phyloP scores from a whole-genome alignment of 2,797 vertebrate genomes.

The Neostethus bicornis region DNA sequence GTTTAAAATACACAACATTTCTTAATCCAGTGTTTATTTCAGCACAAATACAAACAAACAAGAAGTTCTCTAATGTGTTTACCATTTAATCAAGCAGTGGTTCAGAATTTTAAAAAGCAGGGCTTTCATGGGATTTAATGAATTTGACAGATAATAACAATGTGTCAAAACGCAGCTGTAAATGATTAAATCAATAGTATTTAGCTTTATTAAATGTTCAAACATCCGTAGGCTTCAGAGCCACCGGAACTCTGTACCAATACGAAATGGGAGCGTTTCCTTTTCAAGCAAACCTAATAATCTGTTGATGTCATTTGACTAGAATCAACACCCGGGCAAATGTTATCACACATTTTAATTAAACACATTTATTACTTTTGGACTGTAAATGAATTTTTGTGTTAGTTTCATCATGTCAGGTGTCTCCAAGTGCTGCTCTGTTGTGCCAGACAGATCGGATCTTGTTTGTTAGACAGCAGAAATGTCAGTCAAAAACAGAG shows the following conservation, averaged over 20 bases:
- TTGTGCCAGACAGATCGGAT: slow-evolving; percentile 55
- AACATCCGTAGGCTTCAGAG: background rate
- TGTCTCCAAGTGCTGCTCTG: slow-evolving; percentile 29
- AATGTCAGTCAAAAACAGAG: slow-evolving; percentile 65
- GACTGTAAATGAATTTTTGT: background rate
- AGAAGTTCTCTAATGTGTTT: no score
- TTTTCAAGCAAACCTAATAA: background rate
- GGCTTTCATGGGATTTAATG: background rate
- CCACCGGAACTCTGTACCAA: background rate
- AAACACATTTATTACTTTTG: background rate
- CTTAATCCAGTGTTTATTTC: no score
- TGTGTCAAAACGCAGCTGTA: background rate
- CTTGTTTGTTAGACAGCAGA: slow-evolving; percentile 65
- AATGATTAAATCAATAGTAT: background rate
- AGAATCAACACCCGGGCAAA: background rate
- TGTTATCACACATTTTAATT: background rate
- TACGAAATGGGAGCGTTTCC: background rate
- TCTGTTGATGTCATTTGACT: background rate
- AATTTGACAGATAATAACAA: background rate
- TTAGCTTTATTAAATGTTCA: background rate
- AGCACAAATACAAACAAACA: no score
- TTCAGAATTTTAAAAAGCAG: background rate
- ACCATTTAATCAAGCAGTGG: no score
- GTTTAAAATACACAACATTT: no score
- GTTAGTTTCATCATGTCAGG: slow-evolving; percentile 18